A percentile compares a stretch with the other conserved stretches of the same genome.
Conservation (phyloP, 2,888 invertebrate genomes). For the Stomorhina lunata region DNA sequence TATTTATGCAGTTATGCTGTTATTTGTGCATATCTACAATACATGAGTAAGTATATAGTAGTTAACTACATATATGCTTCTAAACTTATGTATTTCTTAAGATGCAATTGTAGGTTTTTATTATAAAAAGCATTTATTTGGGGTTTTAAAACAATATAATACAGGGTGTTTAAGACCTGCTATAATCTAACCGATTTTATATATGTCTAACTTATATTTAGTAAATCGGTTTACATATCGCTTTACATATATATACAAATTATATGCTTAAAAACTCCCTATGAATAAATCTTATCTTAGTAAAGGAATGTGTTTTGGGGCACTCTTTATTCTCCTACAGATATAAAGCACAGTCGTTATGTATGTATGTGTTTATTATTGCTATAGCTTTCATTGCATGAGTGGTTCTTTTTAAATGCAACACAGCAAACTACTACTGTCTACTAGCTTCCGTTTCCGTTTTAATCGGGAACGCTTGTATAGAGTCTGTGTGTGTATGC, state of each 20-base stretch:
- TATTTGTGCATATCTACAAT: background rate
- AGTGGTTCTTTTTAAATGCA: slow-evolving; percentile 45
- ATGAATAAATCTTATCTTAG: background rate
- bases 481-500: background rate
- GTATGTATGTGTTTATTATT: slow-evolving; percentile 1
- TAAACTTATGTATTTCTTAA: slow-evolving; percentile 2
- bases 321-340: no score
- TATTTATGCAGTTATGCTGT: background rate
- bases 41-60: background rate
- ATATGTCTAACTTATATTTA: background rate
- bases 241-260: background rate
- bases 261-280: background rate
- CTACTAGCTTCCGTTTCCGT: slow-evolving; percentile 57
- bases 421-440: slow-evolving; percentile 53
- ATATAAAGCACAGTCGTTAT: no score
- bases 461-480: slow-evolving; percentile 9
- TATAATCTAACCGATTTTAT: no score
- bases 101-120: slow-evolving; percentile 16
- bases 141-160: slow-evolving; percentile 15
- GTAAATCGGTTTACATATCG: background rate
- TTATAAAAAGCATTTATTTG: slow-evolving; percentile 30
- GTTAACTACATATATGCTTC: background rate
- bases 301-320: no score
- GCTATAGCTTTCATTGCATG: slow-evolving; percentile 45
- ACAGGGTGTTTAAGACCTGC: no score